Evolutionary conservation across 30 jellyfish, hydroid and myxozoan species (phyloP).

Genomic region (Pseudorhiza aurosa): DNA sequence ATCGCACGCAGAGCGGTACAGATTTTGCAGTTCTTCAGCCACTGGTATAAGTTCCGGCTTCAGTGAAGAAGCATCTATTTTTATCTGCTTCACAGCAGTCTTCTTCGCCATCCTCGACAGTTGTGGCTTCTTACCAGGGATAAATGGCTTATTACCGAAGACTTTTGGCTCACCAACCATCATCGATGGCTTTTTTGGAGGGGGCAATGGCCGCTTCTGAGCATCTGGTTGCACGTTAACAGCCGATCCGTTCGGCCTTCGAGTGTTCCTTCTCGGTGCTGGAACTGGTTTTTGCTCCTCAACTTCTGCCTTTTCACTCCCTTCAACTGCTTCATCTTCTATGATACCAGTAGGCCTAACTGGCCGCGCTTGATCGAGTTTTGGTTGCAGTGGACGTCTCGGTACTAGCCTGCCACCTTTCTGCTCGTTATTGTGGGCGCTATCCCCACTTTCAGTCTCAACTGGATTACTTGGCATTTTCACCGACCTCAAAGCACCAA

Average conservation of each 20-base stretch:
- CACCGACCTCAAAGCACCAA: conserved; percentile 39
- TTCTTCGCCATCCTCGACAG: conserved; percentile 25
- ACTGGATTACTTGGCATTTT: conserved; percentile 29
- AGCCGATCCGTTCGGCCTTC: conserved; percentile 7
- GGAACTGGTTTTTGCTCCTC: conserved; percentile 50
- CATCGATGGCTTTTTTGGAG: conserved; percentile 29
- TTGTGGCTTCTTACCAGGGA: conserved; percentile 62
- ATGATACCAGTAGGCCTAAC: conserved; percentile 15
- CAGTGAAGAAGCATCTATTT: conserved; percentile 11
- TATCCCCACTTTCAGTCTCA: neutral
- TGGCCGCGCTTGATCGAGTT: conserved; percentile 9
- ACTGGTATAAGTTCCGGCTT: conserved; percentile 73
- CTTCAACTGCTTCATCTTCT: neutral
- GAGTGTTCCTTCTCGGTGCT: conserved; percentile 60
- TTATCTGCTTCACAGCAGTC: conserved; percentile 20
- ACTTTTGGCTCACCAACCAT: neutral
- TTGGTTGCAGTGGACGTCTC: conserved; percentile 35
- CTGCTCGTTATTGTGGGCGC: conserved; percentile 8
- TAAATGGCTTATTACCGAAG: conserved; percentile 28
- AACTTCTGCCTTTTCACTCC: neutral
- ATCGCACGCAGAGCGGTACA: conserved; percentile 50
- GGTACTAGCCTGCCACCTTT: conserved; percentile 46
- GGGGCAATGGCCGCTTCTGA: conserved; percentile 25
- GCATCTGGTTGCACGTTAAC: conserved; percentile 13
- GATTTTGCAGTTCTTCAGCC: conserved; percentile 60